phyloP scores from a whole-genome alignment of 2,888 invertebrate genomes.

The Meta bourneti region DNA sequence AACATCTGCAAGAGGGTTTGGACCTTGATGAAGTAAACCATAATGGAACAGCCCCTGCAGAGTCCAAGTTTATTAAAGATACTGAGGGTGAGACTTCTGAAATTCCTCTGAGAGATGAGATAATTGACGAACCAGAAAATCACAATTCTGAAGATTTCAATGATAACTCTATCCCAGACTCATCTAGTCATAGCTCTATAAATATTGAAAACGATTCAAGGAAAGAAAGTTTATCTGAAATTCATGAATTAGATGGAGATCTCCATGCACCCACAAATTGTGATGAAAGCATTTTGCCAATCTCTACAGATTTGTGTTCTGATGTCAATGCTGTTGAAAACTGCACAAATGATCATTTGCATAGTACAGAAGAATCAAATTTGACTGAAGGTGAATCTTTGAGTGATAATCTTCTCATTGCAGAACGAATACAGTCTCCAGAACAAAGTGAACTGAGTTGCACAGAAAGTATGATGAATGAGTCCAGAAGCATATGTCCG shows the following conservation, averaged over 20 bases:
- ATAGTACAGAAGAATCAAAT: background rate
- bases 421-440: slow-evolving; percentile 24
- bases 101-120: background rate
- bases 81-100: too few relatives aligned
- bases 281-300: background rate
- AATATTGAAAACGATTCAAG: background rate
- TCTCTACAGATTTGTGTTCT: background rate
- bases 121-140: background rate
- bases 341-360: background rate
- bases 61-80: too few relatives aligned
- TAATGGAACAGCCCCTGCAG: too few relatives aligned
- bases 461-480: slow-evolving; percentile 47
- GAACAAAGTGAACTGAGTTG: slow-evolving; percentile 58
- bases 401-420: background rate
- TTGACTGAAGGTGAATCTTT: background rate
- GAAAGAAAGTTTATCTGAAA: background rate
- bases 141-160: background rate
- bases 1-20: too few relatives aligned
- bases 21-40: too few relatives aligned
- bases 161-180: background rate
- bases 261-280: background rate
- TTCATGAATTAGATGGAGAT: background rate
- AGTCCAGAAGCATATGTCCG: background rate
- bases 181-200: background rate
- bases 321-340: background rate